These are phyloP conservation scores for Synergus itoensis DNA, from an alignment of 2,888 invertebrate genomes.

Conservation along the genomic window DNA sequence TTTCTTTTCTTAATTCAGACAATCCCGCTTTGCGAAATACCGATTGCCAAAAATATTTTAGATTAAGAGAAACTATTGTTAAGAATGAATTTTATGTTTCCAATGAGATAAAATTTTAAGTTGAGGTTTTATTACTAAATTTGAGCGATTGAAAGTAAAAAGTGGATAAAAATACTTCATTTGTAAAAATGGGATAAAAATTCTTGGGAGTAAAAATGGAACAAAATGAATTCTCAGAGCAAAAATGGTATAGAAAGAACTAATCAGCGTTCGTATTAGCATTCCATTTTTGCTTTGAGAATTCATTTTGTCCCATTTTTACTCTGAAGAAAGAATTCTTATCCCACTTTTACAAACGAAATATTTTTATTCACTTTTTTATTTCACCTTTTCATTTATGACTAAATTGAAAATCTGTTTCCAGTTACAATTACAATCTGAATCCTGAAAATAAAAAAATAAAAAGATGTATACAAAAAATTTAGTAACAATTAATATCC, in stretches of 20 bases:
- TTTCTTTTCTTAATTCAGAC: background rate
- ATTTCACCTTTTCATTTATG: too few relatives aligned
- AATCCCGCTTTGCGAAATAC: background rate
- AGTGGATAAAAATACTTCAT: too few relatives aligned
- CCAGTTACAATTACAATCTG: background rate
- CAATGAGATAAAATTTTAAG: background rate
- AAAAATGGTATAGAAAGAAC: too few relatives aligned
- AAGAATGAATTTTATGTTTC: conserved; percentile 25
- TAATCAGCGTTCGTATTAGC: too few relatives aligned
- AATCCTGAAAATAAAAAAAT: background rate
- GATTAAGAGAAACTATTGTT: background rate
- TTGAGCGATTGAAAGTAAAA: background rate
- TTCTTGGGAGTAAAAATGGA: too few relatives aligned
- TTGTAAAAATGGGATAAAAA: too few relatives aligned
- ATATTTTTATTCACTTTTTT: too few relatives aligned
- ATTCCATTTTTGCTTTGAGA: too few relatives aligned
- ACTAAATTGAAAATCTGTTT: background rate
- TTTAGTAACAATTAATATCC: background rate
- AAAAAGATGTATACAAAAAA: background rate
- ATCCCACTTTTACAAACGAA: too few relatives aligned
- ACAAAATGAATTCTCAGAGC: too few relatives aligned
- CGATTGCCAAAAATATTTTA: conserved; percentile 1
- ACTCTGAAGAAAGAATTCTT: too few relatives aligned
- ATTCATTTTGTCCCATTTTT: too few relatives aligned
- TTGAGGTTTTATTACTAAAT: background rate